Percentiles rank a stretch among this genome's conserved stretches.
These are phyloP conservation scores for Halotydeus destructor DNA, from an alignment of 1,140 invertebrate genomes.

Conservation along the genomic window DNA sequence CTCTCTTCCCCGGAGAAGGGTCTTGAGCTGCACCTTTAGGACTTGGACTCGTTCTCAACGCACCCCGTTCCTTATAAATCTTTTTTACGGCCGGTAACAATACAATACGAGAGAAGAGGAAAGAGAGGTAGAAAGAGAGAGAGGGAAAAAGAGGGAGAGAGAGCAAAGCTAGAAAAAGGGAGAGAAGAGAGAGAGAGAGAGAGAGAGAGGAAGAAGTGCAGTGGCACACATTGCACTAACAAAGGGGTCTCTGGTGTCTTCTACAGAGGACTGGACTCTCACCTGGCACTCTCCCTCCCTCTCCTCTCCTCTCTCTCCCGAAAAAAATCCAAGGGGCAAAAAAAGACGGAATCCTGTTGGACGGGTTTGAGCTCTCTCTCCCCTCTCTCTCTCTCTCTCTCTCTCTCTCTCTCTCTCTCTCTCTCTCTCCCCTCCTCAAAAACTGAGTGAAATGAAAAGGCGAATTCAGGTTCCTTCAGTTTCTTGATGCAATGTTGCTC, in stretches of 20 bases:
- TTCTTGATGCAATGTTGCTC: too few relatives aligned
- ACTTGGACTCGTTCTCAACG: too few relatives aligned
- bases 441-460: too few relatives aligned
- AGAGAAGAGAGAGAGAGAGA: slow-evolving; percentile 16
- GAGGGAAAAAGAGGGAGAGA: slow-evolving; percentile 13
- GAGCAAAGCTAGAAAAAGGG: slow-evolving; percentile 12
- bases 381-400: slow-evolving; percentile 14
- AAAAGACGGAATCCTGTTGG: too few relatives aligned
- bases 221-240: neutral
- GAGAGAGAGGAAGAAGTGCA: slow-evolving; percentile 1
- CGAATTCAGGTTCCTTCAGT: too few relatives aligned
- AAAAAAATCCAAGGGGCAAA: too few relatives aligned
- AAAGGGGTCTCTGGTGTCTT: neutral
- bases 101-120: slow-evolving; percentile 6
- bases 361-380: slow-evolving; percentile 13
- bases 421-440: slow-evolving; percentile 10
- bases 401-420: slow-evolving; percentile 15
- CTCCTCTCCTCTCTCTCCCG: slow-evolving; percentile 7
- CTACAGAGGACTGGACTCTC: neutral
- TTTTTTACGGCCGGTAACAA: too few relatives aligned
- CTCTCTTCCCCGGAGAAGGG: too few relatives aligned
- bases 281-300: slow-evolving; percentile 10
- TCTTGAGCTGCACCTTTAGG: too few relatives aligned
- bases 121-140: slow-evolving; percentile 1
- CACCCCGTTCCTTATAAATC: too few relatives aligned